These are phyloP conservation scores for Drosophila mettleri DNA, from an alignment of 2,888 invertebrate genomes.

Conservation along the genomic window DNA sequence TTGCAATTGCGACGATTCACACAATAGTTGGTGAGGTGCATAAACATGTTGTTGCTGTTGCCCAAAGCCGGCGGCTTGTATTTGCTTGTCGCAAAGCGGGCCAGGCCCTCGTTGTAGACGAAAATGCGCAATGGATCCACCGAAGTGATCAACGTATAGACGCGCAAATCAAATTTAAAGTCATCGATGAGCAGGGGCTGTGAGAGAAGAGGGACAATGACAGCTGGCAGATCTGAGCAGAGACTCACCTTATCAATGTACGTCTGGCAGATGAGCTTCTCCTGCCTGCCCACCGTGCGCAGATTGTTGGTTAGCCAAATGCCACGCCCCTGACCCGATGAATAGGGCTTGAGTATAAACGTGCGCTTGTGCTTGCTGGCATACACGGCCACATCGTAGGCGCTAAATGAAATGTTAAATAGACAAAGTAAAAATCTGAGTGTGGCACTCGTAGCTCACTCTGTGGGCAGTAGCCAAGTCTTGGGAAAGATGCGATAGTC, in stretches of 20 bases:
- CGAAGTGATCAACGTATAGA: constrained; percentile 95
- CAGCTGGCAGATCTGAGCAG: not conserved
- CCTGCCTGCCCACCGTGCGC: constrained; percentile 86
- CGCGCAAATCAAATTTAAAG: constrained; percentile 95
- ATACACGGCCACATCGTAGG: constrained; percentile 46
- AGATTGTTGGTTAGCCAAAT: constrained; percentile 94
- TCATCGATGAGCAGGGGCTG: constrained; percentile 95
- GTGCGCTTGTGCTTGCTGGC: constrained; percentile 87
- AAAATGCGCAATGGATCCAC: constrained; percentile 95
- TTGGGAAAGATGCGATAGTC: constrained; percentile 97
- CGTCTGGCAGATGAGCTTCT: constrained; percentile 94
- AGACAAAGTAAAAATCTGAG: no score
- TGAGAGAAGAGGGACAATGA: not conserved
- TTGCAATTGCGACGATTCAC: constrained; percentile 95
- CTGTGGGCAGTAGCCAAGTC: constrained; percentile 97
- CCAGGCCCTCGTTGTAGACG: constrained; percentile 96
- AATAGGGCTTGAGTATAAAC: constrained; percentile 96
- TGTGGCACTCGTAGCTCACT: constrained; percentile 86
- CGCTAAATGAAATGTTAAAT: not conserved
- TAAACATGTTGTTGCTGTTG: constrained; percentile 94
- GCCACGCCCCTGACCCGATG: constrained; percentile 93
- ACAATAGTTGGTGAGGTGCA: constrained; percentile 98
- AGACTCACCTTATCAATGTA: constrained; percentile 85
- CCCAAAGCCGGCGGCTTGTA: constrained; percentile 93
- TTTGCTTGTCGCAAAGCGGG: constrained; percentile 93